Evolutionary conservation across 2,797 vertebrate species (phyloP).

Genomic region (Ceyx erithaca): DNA sequence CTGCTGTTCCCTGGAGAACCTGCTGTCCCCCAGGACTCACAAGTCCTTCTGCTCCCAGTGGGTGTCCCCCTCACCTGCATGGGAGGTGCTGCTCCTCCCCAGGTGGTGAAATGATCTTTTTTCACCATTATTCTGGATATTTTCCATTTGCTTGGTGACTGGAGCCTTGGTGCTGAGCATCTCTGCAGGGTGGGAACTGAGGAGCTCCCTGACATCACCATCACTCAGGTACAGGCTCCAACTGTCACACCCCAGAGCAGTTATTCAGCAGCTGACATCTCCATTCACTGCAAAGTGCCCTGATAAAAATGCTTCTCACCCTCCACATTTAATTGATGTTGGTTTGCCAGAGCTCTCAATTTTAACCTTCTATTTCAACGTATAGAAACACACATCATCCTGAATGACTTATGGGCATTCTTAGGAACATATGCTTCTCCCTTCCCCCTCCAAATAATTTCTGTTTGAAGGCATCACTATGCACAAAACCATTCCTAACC

Average conservation of each 20-base stretch:
- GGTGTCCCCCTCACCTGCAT: too few relatives aligned
- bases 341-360: neutral
- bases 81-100: too few relatives aligned
- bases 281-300: neutral
- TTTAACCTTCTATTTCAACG: neutral
- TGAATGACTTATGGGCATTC: neutral
- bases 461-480: neutral
- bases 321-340: neutral
- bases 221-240: neutral
- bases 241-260: rapidly evolving
- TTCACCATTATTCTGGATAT: neutral
- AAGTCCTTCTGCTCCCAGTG: too few relatives aligned
- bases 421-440: neutral
- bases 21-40: too few relatives aligned
- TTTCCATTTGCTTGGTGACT: neutral
- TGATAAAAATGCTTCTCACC: neutral
- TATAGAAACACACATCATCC: neutral
- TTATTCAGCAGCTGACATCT: neutral
- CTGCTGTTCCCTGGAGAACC: too few relatives aligned
- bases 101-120: too few relatives aligned
- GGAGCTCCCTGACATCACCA: rapidly evolving
- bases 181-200: neutral
- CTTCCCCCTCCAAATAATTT: neutral
- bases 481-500: neutral
- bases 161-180: rapidly evolving